Percentiles rank a stretch among this genome's conserved stretches.
These are phyloP conservation scores for Oegoconia quadripuncta DNA, from an alignment of 2,888 invertebrate genomes.

Conservation along the genomic window DNA sequence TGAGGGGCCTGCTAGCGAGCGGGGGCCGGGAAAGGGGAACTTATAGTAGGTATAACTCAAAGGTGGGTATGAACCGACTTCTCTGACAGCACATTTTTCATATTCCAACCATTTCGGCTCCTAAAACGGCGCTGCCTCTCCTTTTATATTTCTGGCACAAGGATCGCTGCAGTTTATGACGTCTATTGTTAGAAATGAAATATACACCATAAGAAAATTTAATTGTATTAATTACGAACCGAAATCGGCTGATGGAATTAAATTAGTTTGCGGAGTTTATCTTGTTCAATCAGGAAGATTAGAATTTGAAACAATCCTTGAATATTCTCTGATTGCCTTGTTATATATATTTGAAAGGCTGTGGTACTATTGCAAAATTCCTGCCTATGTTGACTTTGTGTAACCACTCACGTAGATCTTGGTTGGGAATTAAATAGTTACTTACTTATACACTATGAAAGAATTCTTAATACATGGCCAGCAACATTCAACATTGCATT, in stretches of 20 bases:
- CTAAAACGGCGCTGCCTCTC: conserved; percentile 29
- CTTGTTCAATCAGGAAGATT: neutral
- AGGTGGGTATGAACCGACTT: conserved; percentile 31
- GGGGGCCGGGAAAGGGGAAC: conserved; percentile 1
- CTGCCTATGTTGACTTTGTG: too few species aligned
- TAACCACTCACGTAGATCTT: too few species aligned
- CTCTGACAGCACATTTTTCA: conserved; percentile 47
- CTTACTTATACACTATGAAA: too few species aligned
- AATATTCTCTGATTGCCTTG: neutral
- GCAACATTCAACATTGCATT: too few species aligned
- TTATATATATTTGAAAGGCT: too few species aligned
- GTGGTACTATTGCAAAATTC: too few species aligned
- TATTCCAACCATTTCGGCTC: conserved; percentile 32
- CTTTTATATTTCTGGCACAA: conserved; percentile 27
- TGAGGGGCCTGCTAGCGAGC: neutral
- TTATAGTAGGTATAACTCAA: conserved; percentile 21
- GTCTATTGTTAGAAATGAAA: neutral
- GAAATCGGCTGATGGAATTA: neutral
- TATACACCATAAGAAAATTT: neutral
- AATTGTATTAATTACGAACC: neutral
- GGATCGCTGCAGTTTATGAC: conserved; percentile 10
- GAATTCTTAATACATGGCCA: too few species aligned
- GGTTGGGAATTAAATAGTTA: too few species aligned
- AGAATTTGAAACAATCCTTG: neutral
- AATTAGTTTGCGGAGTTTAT: neutral